phyloP scores from a whole-genome alignment of 2,113 vertebrate genomes.

The Hippocampus mohnikei region DNA sequence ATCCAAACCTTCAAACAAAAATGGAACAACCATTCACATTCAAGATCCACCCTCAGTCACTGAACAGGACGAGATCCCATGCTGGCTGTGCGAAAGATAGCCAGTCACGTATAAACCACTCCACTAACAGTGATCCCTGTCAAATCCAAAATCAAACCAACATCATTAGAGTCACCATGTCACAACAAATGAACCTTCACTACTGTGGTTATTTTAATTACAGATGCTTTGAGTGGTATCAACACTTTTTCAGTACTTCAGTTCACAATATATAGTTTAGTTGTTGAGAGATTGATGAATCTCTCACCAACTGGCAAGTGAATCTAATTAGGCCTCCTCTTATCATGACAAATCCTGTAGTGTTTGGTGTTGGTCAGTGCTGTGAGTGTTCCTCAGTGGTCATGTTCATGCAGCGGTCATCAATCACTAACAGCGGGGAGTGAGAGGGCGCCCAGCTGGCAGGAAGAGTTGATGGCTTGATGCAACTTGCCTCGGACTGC shows the following conservation, averaged over 20 bases:
- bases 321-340: constrained; percentile 10
- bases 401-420: constrained; percentile 60
- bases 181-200: neutral
- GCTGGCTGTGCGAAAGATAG: neutral
- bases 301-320: neutral
- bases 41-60: no score
- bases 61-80: no score
- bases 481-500: constrained; percentile 62
- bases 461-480: constrained; percentile 62
- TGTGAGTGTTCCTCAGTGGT: constrained; percentile 37
- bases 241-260: neutral
- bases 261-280: neutral
- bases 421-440: constrained; percentile 68
- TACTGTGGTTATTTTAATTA: neutral
- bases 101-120: neutral
- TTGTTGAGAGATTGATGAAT: neutral
- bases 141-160: no score
- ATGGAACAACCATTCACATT: no score
- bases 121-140: no score
- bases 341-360: constrained; percentile 35
- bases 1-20: no score
- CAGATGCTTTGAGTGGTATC: neutral
- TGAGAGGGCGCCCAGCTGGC: constrained; percentile 44
- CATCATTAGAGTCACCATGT: no score
- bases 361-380: constrained; percentile 40